Conservation (phyloP, 2,113 vertebrate genomes). For the Rhagologus leucostigma region DNA sequence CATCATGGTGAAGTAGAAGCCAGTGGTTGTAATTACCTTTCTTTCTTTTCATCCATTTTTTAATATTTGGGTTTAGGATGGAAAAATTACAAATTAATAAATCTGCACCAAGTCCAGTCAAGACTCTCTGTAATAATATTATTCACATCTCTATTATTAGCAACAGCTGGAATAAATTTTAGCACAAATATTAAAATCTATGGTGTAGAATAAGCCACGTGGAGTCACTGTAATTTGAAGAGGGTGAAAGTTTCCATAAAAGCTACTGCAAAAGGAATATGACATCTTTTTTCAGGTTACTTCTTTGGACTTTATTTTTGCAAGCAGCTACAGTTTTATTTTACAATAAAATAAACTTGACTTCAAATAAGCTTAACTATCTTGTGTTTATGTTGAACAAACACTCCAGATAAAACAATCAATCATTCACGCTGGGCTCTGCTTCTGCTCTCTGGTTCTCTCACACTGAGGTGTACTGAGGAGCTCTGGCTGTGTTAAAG, state of each 20-base stretch:
- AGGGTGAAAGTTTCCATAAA: not conserved
- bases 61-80: slow-evolving; percentile 24
- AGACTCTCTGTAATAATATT: not conserved
- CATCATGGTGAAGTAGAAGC: not conserved
- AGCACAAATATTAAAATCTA: slow-evolving; percentile 9
- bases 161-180: slow-evolving; percentile 37
- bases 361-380: not conserved
- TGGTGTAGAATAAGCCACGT: not conserved
- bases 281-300: not conserved
- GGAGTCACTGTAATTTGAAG: not conserved
- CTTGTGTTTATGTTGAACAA: not conserved
- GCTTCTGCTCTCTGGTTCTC: not conserved
- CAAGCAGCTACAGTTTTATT: not conserved
- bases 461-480: not conserved
- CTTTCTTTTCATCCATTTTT: not conserved
- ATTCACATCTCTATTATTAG: slow-evolving; percentile 5
- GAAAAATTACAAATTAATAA: slow-evolving; percentile 40
- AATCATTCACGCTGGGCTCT: not conserved
- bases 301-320: not conserved
- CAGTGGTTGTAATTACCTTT: not conserved
- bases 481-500: not conserved
- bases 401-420: not conserved
- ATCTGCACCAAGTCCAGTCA: slow-evolving; percentile 1
- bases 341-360: not conserved
- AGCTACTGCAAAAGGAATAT: not conserved